Evolutionary conservation across 2,888 invertebrate species (phyloP).

Genomic region (Vanessa cardui): DNA sequence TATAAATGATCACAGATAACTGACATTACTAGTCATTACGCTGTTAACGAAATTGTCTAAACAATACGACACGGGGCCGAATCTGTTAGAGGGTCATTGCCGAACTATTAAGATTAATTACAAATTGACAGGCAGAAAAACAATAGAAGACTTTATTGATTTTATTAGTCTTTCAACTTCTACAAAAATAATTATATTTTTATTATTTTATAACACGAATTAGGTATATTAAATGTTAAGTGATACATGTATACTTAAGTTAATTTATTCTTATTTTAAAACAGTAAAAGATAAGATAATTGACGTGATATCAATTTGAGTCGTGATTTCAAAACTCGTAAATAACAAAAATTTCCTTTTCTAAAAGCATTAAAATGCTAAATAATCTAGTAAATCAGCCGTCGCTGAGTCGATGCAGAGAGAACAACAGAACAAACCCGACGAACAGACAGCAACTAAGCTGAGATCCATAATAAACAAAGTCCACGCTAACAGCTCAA

Average conservation of each 20-base stretch:
- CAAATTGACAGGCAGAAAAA: conserved; percentile 13
- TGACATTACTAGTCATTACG: conserved; percentile 26
- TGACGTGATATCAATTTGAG: neutral
- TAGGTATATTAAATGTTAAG: no score
- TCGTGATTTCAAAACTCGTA: neutral
- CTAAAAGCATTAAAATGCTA: conserved; percentile 7
- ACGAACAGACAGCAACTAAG: conserved; percentile 5
- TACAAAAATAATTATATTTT: no score
- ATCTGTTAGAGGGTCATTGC: conserved; percentile 34
- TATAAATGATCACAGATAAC: conserved; percentile 25
- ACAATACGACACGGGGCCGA: conserved; percentile 33
- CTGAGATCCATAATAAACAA: conserved; percentile 12
- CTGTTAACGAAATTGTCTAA: conserved; percentile 35
- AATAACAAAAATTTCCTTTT: neutral
- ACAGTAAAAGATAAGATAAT: neutral
- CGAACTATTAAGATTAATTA: conserved; percentile 36
- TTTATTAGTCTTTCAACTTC: neutral
- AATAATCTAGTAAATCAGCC: neutral
- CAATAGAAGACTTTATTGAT: conserved; percentile 2
- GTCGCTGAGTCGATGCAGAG: neutral
- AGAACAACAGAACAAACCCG: conserved; percentile 13
- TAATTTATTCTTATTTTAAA: no score
- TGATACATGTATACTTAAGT: no score
- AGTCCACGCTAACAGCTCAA: conserved; percentile 23
- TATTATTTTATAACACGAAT: no score